Base-by-base conservation (phyloP, 2,113 vertebrate genomes). In the Ceyx melanurus region DNA sequence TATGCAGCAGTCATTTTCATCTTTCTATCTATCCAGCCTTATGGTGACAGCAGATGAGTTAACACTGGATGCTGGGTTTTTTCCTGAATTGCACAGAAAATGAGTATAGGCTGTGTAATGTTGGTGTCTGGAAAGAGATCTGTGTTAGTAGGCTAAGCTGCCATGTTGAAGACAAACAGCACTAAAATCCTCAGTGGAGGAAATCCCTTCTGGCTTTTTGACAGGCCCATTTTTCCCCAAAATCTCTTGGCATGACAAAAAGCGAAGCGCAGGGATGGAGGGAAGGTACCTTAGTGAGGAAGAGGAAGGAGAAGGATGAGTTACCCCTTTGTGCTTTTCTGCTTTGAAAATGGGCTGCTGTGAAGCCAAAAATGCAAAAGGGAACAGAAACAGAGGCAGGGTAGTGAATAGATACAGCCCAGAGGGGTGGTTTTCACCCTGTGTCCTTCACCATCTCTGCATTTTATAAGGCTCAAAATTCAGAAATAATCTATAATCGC, bases 121-220 rank as follows among this genome's bases (percentile, higher is more conserved):
- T 88, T 67, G 50, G 51, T 88, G 43, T 81, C 91, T 95, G 57
- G 73, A 88, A 88, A 67, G 9, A 95, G 77, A 90, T 92, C 62
- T 51, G 57, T 94, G 86, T 93, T 90, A 95, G 89, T 96, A 92
- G 93, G 83, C 73, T 93, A 92, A 90, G 43, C 57, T 88, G 73
- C 40, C 1, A 0, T 62, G 37, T 54, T 86, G 89, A 90, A 96
- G 80, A 89, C 62, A 46, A 9, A 51, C 43, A 20, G 72, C 2
- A 4, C 72, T 88, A 73, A 88, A 76, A 80, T 74, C 76, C 73
- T 80, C 54, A 66, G 0, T 50, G 76, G 42, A 88, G 40, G 77
- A 81, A 92, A 94, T 88, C 68, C 79, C 82, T 90, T 80, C 72
- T 73, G 20, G 2, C 74, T 83, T 8, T 77, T 64, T 94, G 83